Base-by-base conservation (phyloP, 2,888 invertebrate genomes). In the Andrena camellia region DNA sequence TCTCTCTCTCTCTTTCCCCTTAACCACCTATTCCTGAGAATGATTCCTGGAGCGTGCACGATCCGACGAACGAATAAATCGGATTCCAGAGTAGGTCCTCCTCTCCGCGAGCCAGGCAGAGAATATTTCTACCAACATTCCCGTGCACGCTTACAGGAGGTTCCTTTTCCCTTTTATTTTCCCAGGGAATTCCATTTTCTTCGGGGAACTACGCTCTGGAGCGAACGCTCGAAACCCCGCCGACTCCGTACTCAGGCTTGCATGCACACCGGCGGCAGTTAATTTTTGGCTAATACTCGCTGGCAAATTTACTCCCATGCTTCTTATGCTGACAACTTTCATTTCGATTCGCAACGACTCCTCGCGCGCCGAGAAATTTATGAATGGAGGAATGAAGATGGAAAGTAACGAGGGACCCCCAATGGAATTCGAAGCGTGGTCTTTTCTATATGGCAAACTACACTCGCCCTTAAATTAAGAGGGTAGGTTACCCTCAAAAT, bases 41-140 rank as follows among this genome's bases (percentile, higher is more conserved):
- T 85, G 86, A 85, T 84, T 77, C 73, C 70, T 80, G 77, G 69
- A 79, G 77, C 78, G 79, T 75, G 74, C 75, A 78, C 74, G 77
- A 82, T 59, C 75, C 74, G 77, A 64, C 71, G 79, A 77, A 64
- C 79, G 85, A 76, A 85, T 79, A 86, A 85, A 87, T 82, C 86
- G 78, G 85, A 86, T 86, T 85, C 48, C 88, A 31, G 72, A 67
- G 33, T 63, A 71, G 76, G 70, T 74, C 69, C 23, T 26, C 10
- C 57, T 57, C 57, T 70, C 66, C 68, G 75, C 59, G 76, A 78
- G 62, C 63, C 35, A 33, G 69, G 54, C 54, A 13, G 33, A 60
- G 59, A 68, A 69, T 72, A 79, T 60, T 71, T 54, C 48, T 68
- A 35, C 67, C 50, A 20, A 10, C 35, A 17, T 52, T 23, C 66